These are phyloP conservation scores for Henricia sp. DNA, from an alignment of 53 echinoderm and acorn worm genomes.

Conservation along the genomic window DNA sequence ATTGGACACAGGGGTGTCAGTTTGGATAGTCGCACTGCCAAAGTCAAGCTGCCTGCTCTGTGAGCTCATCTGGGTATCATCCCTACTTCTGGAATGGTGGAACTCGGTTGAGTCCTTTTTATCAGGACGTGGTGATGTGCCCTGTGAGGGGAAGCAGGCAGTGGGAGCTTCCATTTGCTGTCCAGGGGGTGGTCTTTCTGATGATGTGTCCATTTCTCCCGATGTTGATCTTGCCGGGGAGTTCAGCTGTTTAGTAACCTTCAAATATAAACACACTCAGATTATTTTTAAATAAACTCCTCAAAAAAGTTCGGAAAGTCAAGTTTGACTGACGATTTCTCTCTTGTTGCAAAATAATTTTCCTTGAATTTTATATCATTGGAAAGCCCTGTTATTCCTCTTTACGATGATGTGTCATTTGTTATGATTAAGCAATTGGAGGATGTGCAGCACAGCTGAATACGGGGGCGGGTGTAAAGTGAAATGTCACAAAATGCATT, in stretches of 20 bases:
- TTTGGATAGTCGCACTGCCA: background rate
- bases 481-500: no score
- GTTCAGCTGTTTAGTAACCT: slow-evolving; percentile 51
- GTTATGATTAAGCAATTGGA: no score
- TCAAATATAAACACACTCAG: no score
- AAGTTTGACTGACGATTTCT: no score
- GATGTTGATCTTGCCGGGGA: background rate
- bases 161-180: slow-evolving; percentile 47
- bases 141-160: background rate
- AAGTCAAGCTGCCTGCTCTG: slow-evolving; percentile 33
- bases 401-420: no score
- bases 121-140: background rate
- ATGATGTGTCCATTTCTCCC: background rate
- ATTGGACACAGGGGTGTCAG: background rate
- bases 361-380: no score
- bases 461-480: no score
- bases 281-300: no score
- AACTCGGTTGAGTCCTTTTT: slow-evolving; percentile 5
- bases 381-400: no score
- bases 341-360: no score
- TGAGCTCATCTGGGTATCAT: background rate
- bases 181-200: background rate
- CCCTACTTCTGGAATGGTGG: slow-evolving; percentile 4
- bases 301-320: no score
- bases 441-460: no score